phyloP scores from a whole-genome alignment of 2,888 invertebrate genomes.

The Pherbina coryleti region DNA sequence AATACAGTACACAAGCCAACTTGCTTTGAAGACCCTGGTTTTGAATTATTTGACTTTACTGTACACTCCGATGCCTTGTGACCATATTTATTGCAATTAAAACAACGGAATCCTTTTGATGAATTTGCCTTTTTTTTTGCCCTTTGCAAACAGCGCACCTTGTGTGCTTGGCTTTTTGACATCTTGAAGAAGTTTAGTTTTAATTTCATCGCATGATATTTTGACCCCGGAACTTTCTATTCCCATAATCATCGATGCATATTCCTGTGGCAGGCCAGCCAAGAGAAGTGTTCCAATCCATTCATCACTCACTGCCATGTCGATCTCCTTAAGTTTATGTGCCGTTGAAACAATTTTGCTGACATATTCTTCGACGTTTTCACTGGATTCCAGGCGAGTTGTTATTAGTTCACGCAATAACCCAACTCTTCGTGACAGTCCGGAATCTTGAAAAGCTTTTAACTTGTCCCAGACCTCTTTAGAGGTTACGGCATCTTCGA shows the following conservation, averaged over 20 bases:
- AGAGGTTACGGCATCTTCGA: slow-evolving; percentile 33
- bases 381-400: slow-evolving; percentile 13
- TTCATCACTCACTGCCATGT: slow-evolving; percentile 37
- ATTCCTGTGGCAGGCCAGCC: slow-evolving; percentile 37
- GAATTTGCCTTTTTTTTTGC: background rate
- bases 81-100: slow-evolving; percentile 24
- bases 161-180: slow-evolving; percentile 1
- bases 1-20: slow-evolving; percentile 33
- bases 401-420: background rate
- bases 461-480: slow-evolving; percentile 44
- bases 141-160: background rate
- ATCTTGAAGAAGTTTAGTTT: slow-evolving; percentile 40
- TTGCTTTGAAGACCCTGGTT: background rate
- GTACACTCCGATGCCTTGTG: slow-evolving; percentile 32
- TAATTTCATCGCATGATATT: slow-evolving; percentile 38
- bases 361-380: slow-evolving; percentile 2
- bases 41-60: background rate
- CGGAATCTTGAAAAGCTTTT: slow-evolving; percentile 42
- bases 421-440: slow-evolving; percentile 27
- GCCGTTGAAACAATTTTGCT: slow-evolving; percentile 31
- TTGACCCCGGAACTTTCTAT: slow-evolving; percentile 39
- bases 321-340: slow-evolving; percentile 32
- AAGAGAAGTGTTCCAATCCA: slow-evolving; percentile 39
- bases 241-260: slow-evolving; percentile 42
- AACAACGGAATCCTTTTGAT: slow-evolving; percentile 11